These are phyloP conservation scores for Otolemur crassicaudatus DNA, from an alignment of 2,797 vertebrate genomes.

Conservation along the genomic window DNA sequence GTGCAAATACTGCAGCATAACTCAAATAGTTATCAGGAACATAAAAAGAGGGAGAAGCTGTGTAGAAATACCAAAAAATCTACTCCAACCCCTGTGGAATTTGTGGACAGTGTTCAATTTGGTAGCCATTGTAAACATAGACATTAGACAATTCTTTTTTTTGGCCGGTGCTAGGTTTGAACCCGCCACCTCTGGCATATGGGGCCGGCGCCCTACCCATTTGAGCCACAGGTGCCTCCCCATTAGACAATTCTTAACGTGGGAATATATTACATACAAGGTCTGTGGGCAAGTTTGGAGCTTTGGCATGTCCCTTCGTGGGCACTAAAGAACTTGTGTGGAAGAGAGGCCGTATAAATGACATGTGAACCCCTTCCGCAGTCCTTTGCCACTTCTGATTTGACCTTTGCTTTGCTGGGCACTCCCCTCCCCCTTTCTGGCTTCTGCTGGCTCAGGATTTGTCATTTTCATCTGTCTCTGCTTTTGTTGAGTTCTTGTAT, in stretches of 20 bases:
- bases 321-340: not conserved
- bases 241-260: not conserved
- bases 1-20: not conserved
- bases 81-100: not conserved
- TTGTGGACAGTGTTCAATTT: not conserved
- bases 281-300: not conserved
- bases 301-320: not conserved
- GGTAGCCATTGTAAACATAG: not conserved
- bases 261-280: not conserved
- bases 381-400: not conserved
- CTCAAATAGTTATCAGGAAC: not conserved
- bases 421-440: not conserved
- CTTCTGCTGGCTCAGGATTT: not conserved
- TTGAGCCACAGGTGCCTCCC: too few relatives aligned
- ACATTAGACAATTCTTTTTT: not conserved
- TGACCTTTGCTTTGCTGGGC: not conserved
- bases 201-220: too few relatives aligned
- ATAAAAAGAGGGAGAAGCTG: not conserved
- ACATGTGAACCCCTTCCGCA: not conserved
- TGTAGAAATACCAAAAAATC: not conserved
- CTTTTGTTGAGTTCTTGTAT: not conserved
- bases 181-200: too few relatives aligned
- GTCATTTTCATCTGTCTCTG: not conserved
- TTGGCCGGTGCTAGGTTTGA: too few relatives aligned
- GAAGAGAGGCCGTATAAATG: not conserved